Conservation (phyloP, 30 jellyfish, hydroid and myxozoan species). For the Clytia hemisphaerica region DNA sequence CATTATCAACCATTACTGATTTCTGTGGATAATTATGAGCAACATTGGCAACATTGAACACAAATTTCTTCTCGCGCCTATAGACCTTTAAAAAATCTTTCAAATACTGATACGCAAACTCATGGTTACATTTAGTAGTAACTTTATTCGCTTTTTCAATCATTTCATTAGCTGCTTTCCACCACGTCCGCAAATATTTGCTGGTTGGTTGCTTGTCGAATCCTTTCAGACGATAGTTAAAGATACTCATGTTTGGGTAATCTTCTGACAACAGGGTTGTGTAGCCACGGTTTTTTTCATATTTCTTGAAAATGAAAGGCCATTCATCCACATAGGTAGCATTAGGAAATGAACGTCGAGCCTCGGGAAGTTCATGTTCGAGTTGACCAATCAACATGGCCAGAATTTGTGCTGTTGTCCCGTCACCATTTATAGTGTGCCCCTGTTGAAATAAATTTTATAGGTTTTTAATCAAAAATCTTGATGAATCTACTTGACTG, state of each 20-base stretch:
- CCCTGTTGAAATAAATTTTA: too few species aligned
- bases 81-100: background rate
- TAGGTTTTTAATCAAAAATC: too few species aligned
- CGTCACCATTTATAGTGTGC: constrained; percentile 3
- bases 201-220: constrained; percentile 50
- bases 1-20: constrained; percentile 1
- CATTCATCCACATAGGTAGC: constrained; percentile 38
- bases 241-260: constrained; percentile 26
- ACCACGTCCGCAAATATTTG: constrained; percentile 49
- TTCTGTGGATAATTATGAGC: constrained; percentile 10
- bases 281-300: constrained; percentile 18
- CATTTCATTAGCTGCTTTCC: constrained; percentile 15
- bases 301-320: constrained; percentile 62
- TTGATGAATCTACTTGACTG: too few species aligned
- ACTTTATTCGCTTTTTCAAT: background rate
- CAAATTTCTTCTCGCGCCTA: constrained; percentile 13
- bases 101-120: background rate
- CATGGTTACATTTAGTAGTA: background rate
- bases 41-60: background rate
- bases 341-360: constrained; percentile 23
- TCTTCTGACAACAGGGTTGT: constrained; percentile 47
- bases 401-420: background rate
- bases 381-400: constrained; percentile 24
- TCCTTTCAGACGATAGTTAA: constrained; percentile 55
- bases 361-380: constrained; percentile 69